Conservation (phyloP, 2,797 vertebrate genomes). For the Podarcis lilfordi region DNA sequence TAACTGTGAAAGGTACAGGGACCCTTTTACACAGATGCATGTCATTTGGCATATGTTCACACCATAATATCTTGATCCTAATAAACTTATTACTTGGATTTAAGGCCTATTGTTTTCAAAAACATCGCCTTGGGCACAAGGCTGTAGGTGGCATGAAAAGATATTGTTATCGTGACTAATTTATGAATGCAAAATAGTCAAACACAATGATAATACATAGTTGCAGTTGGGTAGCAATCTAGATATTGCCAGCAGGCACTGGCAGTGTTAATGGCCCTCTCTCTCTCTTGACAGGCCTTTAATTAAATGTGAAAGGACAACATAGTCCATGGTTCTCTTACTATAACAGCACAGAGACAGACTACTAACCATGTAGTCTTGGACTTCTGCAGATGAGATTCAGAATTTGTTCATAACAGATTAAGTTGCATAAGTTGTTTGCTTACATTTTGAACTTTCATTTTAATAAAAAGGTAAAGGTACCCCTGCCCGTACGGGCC, state of each 20-base stretch:
- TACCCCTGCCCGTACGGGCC: too few relatives aligned
- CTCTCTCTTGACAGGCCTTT: conserved; percentile 14
- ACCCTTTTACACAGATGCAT: neutral
- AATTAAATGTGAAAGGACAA: conserved; percentile 27
- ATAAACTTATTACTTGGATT: neutral
- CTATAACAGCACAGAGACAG: conserved; percentile 38
- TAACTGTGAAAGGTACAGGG: neutral
- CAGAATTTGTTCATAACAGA: conserved; percentile 65
- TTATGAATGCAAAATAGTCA: conserved; percentile 23
- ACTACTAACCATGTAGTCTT: conserved; percentile 51
- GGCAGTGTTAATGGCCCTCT: conserved; percentile 37
- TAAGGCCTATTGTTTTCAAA: neutral
- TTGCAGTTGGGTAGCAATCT: neutral
- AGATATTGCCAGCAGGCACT: conserved; percentile 6
- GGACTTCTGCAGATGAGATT: conserved; percentile 60
- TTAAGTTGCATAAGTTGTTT: conserved; percentile 55
- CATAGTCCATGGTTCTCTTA: conserved; percentile 29
- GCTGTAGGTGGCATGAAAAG: neutral
- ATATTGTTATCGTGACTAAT: conserved; percentile 1
- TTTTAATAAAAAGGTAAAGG: neutral
- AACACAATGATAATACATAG: conserved; percentile 28
- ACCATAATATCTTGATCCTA: neutral
- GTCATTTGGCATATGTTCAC: neutral
- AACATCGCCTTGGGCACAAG: neutral
- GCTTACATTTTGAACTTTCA: conserved; percentile 50